Evolutionary conservation across 2,113 vertebrate species (phyloP).

Genomic region (Nestor notabilis): DNA sequence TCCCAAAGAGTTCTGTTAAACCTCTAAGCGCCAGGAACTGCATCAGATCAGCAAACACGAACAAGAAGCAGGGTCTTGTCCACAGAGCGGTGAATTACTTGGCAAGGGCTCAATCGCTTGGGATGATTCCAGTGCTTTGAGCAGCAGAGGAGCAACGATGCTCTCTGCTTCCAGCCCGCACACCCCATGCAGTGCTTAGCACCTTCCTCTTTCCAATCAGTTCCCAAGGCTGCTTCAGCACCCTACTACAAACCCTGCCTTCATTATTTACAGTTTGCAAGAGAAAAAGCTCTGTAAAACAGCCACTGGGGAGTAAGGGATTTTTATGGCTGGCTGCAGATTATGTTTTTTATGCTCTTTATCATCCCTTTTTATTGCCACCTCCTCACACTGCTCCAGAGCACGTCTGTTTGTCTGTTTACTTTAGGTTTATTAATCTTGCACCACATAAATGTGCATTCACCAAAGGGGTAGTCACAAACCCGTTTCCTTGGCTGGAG

Average conservation of each 20-base stretch:
- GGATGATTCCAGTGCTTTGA: constrained; percentile 5
- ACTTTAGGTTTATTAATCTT: not conserved
- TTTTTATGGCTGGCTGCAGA: constrained; percentile 2
- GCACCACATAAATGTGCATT: not conserved
- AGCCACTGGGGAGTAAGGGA: not conserved
- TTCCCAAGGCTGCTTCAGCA: not conserved
- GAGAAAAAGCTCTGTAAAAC: constrained; percentile 23
- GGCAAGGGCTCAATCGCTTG: constrained; percentile 15
- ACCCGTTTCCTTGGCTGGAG: not conserved
- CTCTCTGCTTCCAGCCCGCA: not conserved
- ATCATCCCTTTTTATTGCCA: not conserved
- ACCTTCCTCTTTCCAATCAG: not conserved
- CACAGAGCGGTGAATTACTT: not conserved
- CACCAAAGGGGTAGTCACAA: not conserved
- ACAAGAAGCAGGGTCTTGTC: constrained; percentile 3
- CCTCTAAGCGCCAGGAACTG: constrained; percentile 36
- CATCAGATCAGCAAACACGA: constrained; percentile 15
- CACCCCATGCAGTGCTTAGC: not conserved
- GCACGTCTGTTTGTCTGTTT: constrained; percentile 1
- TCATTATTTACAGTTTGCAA: not conserved
- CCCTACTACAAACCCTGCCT: not conserved
- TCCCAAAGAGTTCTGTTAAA: constrained; percentile 51
- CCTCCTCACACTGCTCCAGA: not conserved
- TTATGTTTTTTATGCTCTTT: not conserved
- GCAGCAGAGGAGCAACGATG: not conserved